Evolutionary conservation across 2,113 vertebrate genomes (phyloP).

Genomic region (Tamias sibiricus): DNA sequence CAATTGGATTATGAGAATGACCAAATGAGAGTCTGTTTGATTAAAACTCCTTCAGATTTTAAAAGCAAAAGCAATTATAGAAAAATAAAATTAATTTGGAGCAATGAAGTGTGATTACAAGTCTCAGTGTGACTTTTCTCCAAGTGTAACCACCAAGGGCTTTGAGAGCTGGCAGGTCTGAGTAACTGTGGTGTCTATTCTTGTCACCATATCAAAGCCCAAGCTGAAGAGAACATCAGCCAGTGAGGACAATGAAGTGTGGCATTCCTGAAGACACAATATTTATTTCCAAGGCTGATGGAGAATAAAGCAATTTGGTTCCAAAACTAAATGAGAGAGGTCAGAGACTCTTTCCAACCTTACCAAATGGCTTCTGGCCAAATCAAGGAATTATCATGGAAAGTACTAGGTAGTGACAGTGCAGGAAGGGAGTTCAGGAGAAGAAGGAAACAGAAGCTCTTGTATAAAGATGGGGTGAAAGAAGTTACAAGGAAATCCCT

Average conservation of each 20-base stretch:
- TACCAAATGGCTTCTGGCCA: conserved; percentile 60
- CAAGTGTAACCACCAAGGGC: not conserved
- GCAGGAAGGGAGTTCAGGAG: not conserved
- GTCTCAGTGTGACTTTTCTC: not conserved
- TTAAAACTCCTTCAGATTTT: conserved; percentile 75
- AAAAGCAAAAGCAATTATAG: conserved; percentile 63
- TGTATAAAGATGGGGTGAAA: conserved; percentile 74
- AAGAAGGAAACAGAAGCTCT: conserved; percentile 79
- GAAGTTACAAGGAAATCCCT: conserved; percentile 75
- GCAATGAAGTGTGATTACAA: conserved; percentile 23
- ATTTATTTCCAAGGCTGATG: conserved; percentile 81
- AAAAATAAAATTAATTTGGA: not conserved
- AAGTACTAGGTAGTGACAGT: not conserved
- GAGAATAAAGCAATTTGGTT: conserved; percentile 74
- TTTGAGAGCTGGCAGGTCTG: conserved; percentile 74
- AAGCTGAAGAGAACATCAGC: conserved; percentile 63
- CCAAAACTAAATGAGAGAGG: conserved; percentile 74
- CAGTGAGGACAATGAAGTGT: conserved; percentile 59
- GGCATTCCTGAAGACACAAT: conserved; percentile 63
- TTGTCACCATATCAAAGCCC: conserved; percentile 79
- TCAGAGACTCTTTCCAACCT: conserved; percentile 73
- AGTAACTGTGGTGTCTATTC: conserved; percentile 79
- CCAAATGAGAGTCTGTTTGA: not conserved
- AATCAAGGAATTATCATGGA: conserved; percentile 70
- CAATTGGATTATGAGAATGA: conserved; percentile 55